Evolutionary conservation across 2,113 vertebrate genomes (phyloP), one percentile per base, ranked within the genome.

Genomic region (Pontoporia blainvillei): DNA sequence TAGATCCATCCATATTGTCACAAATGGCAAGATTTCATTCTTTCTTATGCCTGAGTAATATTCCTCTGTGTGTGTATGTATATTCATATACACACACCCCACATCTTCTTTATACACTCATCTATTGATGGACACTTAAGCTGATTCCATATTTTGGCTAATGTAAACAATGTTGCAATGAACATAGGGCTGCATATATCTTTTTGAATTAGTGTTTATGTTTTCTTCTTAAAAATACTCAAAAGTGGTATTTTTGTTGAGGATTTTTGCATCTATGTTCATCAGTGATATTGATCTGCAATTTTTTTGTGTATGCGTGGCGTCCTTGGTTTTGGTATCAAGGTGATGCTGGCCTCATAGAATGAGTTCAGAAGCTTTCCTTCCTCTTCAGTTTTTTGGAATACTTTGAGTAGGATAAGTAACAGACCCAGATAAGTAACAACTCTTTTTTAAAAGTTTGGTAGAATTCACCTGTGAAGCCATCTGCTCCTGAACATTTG

Each of bases 71-170:
- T 76, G 29, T 52, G 46, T 10, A 3, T 21, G 1, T 52, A 31
- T 52, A 31, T 6, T 52, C 17, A 52, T 52, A 52, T 52, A 17
- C 5, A 6, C 6, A 52, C 34, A 10, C 18, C 9, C 31, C 31
- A 54, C 20, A 78, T 78, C 12, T n/a, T 54, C 31, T 78, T n/a
- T n/a, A 36, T 78, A 49, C 31, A 78, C 10, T 78, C 34, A 54
- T 6, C 2, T 78, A 54, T 23, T 0, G 0, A 21, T 34, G 6
- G 11, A 54, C 49, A 78, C 11, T 34, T 34, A 25, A 2, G 49
- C 14, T n/a, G 5, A 34, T 25, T 78, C 49, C 20, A 54, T 6
- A n/a, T 54, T n/a, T n/a, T 54, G 11, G 11, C 73, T 54, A 25
- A 14, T 25, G 13, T 54, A 54, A 54, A 54, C 6, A 54, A 14